A percentile compares a stretch with the other conserved stretches of the same genome.
These are phyloP conservation scores for Mimumesa dahlbomi DNA, from an alignment of 2,888 invertebrate species.

Conservation along the genomic window DNA sequence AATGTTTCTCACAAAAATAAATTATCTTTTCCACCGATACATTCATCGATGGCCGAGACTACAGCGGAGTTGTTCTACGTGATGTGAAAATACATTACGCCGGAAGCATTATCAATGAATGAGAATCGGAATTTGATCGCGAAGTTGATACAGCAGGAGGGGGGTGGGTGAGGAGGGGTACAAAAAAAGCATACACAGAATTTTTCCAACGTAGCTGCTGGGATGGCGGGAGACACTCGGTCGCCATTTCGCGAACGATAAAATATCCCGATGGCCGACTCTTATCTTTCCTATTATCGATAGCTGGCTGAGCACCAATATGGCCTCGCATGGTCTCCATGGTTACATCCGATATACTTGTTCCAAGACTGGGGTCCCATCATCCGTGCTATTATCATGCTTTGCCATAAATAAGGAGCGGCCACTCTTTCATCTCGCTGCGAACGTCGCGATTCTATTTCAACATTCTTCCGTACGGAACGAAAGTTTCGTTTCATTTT, in stretches of 20 bases:
- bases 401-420: constrained; percentile 75
- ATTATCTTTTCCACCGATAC: too few species aligned
- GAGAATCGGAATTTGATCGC: constrained; percentile 25
- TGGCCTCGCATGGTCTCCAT: constrained; percentile 71
- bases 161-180: neutral
- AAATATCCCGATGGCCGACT: constrained; percentile 59
- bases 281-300: constrained; percentile 80
- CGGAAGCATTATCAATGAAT: constrained; percentile 31
- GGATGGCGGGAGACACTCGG: constrained; percentile 38
- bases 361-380: constrained; percentile 69
- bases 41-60: too few species aligned
- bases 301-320: constrained; percentile 78
- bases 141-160: neutral
- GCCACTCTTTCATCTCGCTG: constrained; percentile 53
- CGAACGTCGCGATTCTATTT: neutral
- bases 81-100: constrained; percentile 6
- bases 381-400: constrained; percentile 77
- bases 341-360: constrained; percentile 66
- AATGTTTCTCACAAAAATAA: too few species aligned
- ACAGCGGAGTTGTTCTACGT: neutral
- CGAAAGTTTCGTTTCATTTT: too few species aligned
- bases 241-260: constrained; percentile 71
- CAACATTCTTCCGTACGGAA: too few species aligned
- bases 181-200: neutral
- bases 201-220: neutral